Evolutionary conservation across 2,888 invertebrate genomes (phyloP).

Genomic region (Brassicogethes aeneus): DNA sequence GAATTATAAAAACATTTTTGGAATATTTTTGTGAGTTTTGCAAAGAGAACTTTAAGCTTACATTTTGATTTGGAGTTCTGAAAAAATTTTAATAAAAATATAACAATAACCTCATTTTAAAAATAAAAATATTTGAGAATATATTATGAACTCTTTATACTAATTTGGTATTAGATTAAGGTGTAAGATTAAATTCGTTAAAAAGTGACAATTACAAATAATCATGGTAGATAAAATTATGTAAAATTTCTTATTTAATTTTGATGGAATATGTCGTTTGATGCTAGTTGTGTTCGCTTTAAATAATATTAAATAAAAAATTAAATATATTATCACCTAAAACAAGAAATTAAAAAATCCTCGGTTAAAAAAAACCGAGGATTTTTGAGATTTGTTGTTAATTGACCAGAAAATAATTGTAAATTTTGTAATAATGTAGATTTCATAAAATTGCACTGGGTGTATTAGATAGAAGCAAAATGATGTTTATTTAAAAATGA

Average conservation of each 20-base stretch:
- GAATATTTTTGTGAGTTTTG: too few species aligned
- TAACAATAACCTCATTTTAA: too few species aligned
- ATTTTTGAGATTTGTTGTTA: conserved; percentile 9
- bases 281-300: neutral
- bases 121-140: too few species aligned
- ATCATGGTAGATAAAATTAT: neutral
- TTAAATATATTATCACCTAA: neutral
- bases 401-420: conserved; percentile 35
- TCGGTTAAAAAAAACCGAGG: neutral
- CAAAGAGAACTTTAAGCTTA: too few species aligned
- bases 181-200: too few species aligned
- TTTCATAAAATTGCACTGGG: conserved; percentile 21
- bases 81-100: too few species aligned
- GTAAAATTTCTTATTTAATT: neutral
- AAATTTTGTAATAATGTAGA: conserved; percentile 36
- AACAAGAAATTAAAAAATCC: neutral
- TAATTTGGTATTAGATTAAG: too few species aligned
- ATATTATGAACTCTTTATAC: too few species aligned
- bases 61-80: too few species aligned
- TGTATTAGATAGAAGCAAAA: neutral
- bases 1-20: too few species aligned
- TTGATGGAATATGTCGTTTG: neutral
- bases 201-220: neutral
- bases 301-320: neutral
- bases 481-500: neutral